Conservation (phyloP, 2,113 vertebrate genomes). For the Triplophysa dalaica region DNA sequence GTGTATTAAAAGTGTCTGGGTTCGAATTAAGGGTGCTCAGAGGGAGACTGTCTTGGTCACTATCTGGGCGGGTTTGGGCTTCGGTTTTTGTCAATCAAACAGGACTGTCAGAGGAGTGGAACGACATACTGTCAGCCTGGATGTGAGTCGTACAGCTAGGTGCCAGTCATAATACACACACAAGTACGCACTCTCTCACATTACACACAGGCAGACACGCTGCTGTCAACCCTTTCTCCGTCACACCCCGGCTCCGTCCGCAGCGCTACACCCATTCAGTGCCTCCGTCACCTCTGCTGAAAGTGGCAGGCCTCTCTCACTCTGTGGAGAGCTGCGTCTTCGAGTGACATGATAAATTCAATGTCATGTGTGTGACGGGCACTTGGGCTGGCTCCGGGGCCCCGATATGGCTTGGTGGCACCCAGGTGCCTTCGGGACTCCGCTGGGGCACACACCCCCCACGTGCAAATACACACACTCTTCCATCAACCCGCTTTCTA, state of each 20-base stretch:
- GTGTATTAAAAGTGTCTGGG: too few relatives aligned
- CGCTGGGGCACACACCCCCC: constrained; percentile 62
- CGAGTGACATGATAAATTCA: constrained; percentile 80
- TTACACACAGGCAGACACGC: constrained; percentile 21
- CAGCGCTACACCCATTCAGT: constrained; percentile 63
- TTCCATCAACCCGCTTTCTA: constrained; percentile 48
- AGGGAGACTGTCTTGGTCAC: background rate
- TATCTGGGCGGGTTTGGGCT: constrained; percentile 55
- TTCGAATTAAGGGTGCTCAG: constrained; percentile 11
- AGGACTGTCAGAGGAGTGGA: constrained; percentile 71
- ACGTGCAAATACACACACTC: constrained; percentile 34
- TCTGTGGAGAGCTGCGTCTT: constrained; percentile 69
- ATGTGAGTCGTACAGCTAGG: constrained; percentile 78
- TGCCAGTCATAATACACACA: constrained; percentile 77
- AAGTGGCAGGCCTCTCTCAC: constrained; percentile 86
- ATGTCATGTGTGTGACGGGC: constrained; percentile 80
- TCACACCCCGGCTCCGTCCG: constrained; percentile 28
- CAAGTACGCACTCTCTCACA: constrained; percentile 6
- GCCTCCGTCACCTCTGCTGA: constrained; percentile 77
- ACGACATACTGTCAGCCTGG: constrained; percentile 85
- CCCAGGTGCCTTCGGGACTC: constrained; percentile 78
- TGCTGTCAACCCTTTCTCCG: constrained; percentile 32
- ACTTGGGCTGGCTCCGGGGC: constrained; percentile 71
- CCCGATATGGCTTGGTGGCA: constrained; percentile 64
- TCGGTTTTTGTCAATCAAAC: constrained; percentile 63